These are phyloP conservation scores for Phragmatobia fuliginosa DNA, from an alignment of 2,888 invertebrate species.

Conservation along the genomic window DNA sequence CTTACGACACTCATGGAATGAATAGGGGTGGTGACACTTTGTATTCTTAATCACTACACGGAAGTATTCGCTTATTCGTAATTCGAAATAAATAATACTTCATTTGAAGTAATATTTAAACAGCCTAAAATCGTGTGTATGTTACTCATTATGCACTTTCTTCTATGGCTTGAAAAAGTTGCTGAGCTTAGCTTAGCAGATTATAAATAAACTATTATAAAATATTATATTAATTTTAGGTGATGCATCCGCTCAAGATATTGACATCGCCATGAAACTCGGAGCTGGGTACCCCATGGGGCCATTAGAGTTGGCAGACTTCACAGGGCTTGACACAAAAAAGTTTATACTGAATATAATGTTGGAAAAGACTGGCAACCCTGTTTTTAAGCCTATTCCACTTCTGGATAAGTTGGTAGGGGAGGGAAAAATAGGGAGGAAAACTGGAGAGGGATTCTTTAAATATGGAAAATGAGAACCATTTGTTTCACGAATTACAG, in stretches of 20 bases:
- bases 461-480: slow-evolving; percentile 77
- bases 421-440: slow-evolving; percentile 92
- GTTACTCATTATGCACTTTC: too few relatives aligned
- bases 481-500: not conserved
- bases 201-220: not conserved
- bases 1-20: too few relatives aligned
- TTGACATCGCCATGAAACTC: slow-evolving; percentile 95
- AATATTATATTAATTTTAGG: slow-evolving; percentile 69
- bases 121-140: not conserved
- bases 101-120: too few relatives aligned
- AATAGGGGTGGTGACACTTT: too few relatives aligned
- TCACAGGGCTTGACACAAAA: slow-evolving; percentile 93
- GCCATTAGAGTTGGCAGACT: slow-evolving; percentile 94
- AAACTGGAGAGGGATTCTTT: slow-evolving; percentile 94
- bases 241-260: slow-evolving; percentile 90
- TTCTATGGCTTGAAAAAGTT: too few relatives aligned
- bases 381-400: slow-evolving; percentile 80
- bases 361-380: slow-evolving; percentile 86
- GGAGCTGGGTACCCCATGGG: slow-evolving; percentile 96
- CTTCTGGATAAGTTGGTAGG: slow-evolving; percentile 89
- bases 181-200: not conserved
- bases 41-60: too few relatives aligned
- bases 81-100: too few relatives aligned
- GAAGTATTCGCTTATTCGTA: too few relatives aligned
- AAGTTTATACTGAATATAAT: slow-evolving; percentile 87